Evolutionary conservation across 1,140 invertebrate species (phyloP), one percentile per base, ranked within the genome.

Genomic region (Chrysomallon squamiferum): DNA sequence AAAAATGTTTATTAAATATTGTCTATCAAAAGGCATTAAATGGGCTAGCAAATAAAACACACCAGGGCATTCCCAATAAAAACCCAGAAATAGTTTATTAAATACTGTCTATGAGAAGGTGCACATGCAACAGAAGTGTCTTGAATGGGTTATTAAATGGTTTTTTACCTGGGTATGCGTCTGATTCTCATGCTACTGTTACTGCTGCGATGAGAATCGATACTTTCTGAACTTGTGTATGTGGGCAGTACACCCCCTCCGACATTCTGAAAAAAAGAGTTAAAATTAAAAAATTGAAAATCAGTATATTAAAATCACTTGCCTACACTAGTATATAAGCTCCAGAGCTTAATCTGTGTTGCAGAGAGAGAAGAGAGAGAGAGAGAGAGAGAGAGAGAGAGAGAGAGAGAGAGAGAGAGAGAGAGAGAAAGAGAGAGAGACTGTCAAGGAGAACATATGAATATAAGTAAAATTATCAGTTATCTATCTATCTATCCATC

Each of bases 221-320:
- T 62, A 35, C 75, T 80, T 35, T 80, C 78, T 15, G 72, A 68
- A 60, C 78, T 76, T 65, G 80, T 78, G 69, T 76, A 78, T 45
- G 77, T 69, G 11, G 71, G 74, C 50, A 75, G 58, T 43, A 76
- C 75, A 49, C 77, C 80, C 22, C 43, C 54, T 57, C 43, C 65
- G 33, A 22, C 35, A 54, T 47, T 54, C 45, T 20, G 27, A 50
- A 30, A 49, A 27, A 59, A 25, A n/a, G n/a, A n/a, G n/a, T n/a
- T n/a, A n/a, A n/a, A n/a, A n/a, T n/a, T n/a, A 59, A 27, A 47
- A 5, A 29, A n/a, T 47, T 59, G 15, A 11, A 59, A 25, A 59
- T 47, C 5, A 27, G 58, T 13, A 45, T 30, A 25, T 27, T 41
- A 47, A 20, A 65, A 59, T 18, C 27, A 59, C 45, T 15, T n/a